Percentiles rank a stretch among this genome's conserved stretches.
Conservation (phyloP, 2,797 vertebrate species). For the Euphonia xanthogaster region DNA sequence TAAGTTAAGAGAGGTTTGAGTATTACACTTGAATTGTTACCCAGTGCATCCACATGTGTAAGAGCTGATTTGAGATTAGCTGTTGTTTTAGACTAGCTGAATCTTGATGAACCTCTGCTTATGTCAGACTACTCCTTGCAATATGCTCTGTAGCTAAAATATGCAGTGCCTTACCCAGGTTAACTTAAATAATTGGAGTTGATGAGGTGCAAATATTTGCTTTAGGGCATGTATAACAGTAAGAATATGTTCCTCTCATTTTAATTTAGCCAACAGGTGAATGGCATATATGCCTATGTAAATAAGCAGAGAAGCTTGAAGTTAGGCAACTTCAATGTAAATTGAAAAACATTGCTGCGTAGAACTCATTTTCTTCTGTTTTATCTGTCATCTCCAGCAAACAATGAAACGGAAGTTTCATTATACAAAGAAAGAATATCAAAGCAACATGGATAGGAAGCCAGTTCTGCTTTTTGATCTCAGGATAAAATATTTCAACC, state of each 20-base stretch:
- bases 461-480: constrained; percentile 13
- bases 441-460: constrained; percentile 7
- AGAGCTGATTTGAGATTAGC: background rate
- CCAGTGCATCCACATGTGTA: background rate
- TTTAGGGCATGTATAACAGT: background rate
- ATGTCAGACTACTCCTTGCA: background rate
- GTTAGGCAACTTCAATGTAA: background rate
- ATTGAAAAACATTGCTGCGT: background rate
- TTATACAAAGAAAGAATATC: background rate
- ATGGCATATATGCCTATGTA: background rate
- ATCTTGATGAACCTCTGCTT: background rate
- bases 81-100: background rate
- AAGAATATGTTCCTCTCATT: background rate
- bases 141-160: background rate
- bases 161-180: background rate
- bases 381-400: constrained; percentile 16
- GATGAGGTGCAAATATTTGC: constrained; percentile 7
- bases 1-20: constrained; percentile 1
- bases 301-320: background rate
- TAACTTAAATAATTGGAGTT: background rate
- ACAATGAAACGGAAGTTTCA: constrained; percentile 16
- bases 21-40: background rate
- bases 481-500: background rate
- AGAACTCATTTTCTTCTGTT: background rate
- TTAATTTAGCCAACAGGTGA: constrained; percentile 44